phyloP scores from a whole-genome alignment of 2,888 invertebrate species.

The Gandaritis pyraliata region DNA sequence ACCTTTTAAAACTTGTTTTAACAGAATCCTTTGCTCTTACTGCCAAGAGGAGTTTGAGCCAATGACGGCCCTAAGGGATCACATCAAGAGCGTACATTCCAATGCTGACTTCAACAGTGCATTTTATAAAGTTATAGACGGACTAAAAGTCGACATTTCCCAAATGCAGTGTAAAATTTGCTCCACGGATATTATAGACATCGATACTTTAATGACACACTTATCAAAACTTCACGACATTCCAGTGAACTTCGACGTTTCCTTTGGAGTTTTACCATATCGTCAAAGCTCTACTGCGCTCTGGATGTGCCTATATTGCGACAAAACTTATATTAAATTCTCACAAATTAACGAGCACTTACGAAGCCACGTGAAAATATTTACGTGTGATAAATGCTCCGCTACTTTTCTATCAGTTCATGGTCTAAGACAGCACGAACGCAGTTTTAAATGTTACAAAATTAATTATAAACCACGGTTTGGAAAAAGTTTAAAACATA shows the following conservation, averaged over 20 bases:
- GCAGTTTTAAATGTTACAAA: slow-evolving; percentile 75
- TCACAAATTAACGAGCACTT: slow-evolving; percentile 75
- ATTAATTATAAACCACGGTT: slow-evolving; percentile 74
- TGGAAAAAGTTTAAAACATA: slow-evolving; percentile 73
- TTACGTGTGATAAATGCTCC: slow-evolving; percentile 75
- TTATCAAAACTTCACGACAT: slow-evolving; percentile 67
- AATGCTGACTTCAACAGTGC: slow-evolving; percentile 76
- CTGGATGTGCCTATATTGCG: slow-evolving; percentile 76
- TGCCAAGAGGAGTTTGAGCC: slow-evolving; percentile 77
- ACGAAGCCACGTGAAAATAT: slow-evolving; percentile 73
- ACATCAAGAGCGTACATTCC: slow-evolving; percentile 65
- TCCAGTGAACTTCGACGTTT: slow-evolving; percentile 70
- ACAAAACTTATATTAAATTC: slow-evolving; percentile 72
- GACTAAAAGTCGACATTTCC: slow-evolving; percentile 74
- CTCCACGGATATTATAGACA: slow-evolving; percentile 57
- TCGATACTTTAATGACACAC: slow-evolving; percentile 72
- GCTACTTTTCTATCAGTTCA: slow-evolving; percentile 75
- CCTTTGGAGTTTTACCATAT: slow-evolving; percentile 76
- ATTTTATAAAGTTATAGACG: slow-evolving; percentile 76
- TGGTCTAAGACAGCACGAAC: slow-evolving; percentile 72
- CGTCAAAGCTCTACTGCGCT: slow-evolving; percentile 65
- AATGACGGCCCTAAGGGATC: slow-evolving; percentile 71
- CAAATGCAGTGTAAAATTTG: slow-evolving; percentile 73
- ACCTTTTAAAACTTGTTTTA: slow-evolving; percentile 78
- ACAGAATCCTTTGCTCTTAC: slow-evolving; percentile 76